Conservation (phyloP, 1,140 invertebrate species). For the Aethina tumida region DNA sequence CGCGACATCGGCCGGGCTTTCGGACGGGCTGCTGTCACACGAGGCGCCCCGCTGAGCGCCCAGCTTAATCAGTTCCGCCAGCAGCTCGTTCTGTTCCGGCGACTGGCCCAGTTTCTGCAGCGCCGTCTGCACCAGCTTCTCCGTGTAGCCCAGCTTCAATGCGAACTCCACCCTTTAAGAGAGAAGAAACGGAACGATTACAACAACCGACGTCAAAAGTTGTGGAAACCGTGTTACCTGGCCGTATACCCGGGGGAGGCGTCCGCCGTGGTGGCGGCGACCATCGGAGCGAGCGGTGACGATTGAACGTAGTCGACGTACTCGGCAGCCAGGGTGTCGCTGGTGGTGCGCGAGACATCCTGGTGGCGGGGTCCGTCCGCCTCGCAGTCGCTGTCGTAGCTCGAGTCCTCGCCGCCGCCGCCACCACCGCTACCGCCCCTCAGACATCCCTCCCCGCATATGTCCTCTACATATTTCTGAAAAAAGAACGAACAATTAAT, state of each 20-base stretch:
- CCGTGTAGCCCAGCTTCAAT: constrained; percentile 84
- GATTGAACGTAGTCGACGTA: constrained; percentile 71
- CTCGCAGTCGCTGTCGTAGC: constrained; percentile 79
- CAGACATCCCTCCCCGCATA: constrained; percentile 37
- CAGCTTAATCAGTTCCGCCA: constrained; percentile 70
- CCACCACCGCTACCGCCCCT: constrained; percentile 39
- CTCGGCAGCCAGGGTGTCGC: constrained; percentile 73
- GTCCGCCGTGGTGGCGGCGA: constrained; percentile 40
- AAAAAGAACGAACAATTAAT: constrained; percentile 21
- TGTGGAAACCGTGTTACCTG: constrained; percentile 16
- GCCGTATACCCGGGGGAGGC: constrained; percentile 37
- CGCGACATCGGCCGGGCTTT: constrained; percentile 19
- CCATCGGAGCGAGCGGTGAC: constrained; percentile 28
- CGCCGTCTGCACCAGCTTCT: constrained; percentile 72
- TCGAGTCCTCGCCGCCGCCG: constrained; percentile 68
- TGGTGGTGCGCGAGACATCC: constrained; percentile 68
- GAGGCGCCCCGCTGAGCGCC: constrained; percentile 44
- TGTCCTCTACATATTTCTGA: constrained; percentile 47
- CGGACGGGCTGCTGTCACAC: constrained; percentile 28
- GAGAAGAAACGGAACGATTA: background rate
- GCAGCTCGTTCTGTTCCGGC: constrained; percentile 76
- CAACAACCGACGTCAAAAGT: background rate
- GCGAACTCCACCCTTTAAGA: constrained; percentile 60
- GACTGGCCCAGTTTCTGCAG: constrained; percentile 71
- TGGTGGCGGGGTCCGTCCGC: constrained; percentile 49